phyloP scores from a whole-genome alignment of 2,113 vertebrate genomes.

The Lota lota region DNA sequence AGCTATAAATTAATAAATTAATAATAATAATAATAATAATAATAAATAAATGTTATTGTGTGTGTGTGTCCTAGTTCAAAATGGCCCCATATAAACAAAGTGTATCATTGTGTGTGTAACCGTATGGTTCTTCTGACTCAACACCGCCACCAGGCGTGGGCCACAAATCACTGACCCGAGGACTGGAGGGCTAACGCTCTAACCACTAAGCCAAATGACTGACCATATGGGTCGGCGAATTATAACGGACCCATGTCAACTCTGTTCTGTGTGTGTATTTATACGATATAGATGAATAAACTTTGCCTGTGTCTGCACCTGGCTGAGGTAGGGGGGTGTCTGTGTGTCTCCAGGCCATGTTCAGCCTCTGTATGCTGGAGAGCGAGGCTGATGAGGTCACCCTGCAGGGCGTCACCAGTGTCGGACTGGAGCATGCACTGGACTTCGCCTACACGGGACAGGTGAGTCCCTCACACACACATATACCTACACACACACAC shows the following conservation, averaged over 20 bases:
- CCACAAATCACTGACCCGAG: too few relatives aligned
- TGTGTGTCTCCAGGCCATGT: conserved; percentile 86
- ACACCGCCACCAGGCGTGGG: too few relatives aligned
- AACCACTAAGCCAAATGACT: too few relatives aligned
- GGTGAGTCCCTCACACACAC: conserved; percentile 68
- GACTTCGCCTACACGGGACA: conserved; percentile 98
- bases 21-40: too few relatives aligned
- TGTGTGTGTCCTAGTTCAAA: neutral
- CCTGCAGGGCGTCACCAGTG: conserved; percentile 89
- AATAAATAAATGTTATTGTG: conserved; percentile 6
- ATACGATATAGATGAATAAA: too few relatives aligned
- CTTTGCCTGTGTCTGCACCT: neutral
- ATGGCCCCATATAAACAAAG: too few relatives aligned
- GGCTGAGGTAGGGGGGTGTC: neutral
- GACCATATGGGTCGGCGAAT: too few relatives aligned
- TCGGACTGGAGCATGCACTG: conserved; percentile 91
- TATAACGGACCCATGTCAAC: too few relatives aligned
- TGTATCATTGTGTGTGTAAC: neutral
- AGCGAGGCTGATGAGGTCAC: conserved; percentile 95
- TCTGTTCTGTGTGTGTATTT: neutral
- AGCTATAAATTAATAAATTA: too few relatives aligned
- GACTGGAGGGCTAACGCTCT: too few relatives aligned
- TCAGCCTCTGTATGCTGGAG: conserved; percentile 97
- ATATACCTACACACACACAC: neutral
- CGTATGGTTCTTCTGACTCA: too few relatives aligned